Evolutionary conservation across 2,888 invertebrate species (phyloP).

Genomic region (Scaeva pyrastri): DNA sequence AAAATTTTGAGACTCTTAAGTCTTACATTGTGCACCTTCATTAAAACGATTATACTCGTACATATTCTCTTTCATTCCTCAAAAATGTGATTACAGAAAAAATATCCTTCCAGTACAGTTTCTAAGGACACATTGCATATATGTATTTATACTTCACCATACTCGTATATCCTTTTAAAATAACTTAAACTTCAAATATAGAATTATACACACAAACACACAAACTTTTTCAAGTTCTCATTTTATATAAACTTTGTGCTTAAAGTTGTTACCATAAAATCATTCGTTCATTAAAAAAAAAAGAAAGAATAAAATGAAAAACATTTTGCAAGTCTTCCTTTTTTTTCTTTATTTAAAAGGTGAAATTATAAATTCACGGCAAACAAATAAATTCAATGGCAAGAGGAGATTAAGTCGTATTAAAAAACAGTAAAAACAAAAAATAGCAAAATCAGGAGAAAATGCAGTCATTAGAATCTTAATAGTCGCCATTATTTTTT

Average conservation of each 20-base stretch:
- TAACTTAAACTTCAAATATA: too few species aligned
- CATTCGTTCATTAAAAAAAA: conserved; percentile 61
- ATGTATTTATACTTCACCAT: not conserved
- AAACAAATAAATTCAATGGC: conserved; percentile 71
- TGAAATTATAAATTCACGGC: conserved; percentile 74
- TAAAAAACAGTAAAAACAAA: conserved; percentile 6
- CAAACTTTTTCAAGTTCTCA: conserved; percentile 11
- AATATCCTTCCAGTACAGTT: not conserved
- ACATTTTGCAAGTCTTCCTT: conserved; percentile 47
- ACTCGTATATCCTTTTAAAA: conserved; percentile 1
- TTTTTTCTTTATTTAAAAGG: conserved; percentile 49
- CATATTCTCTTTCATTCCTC: conserved; percentile 5
- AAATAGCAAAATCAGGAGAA: conserved; percentile 75
- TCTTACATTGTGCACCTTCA: conserved; percentile 42
- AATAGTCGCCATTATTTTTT: conserved; percentile 77
- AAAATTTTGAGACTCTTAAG: too few species aligned
- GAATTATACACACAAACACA: too few species aligned
- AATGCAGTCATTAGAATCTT: conserved; percentile 77
- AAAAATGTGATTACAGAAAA: not conserved
- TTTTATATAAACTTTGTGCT: conserved; percentile 10
- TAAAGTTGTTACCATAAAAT: conserved; percentile 46
- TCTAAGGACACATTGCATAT: not conserved
- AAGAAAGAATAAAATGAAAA: not conserved
- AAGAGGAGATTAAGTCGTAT: conserved; percentile 3
- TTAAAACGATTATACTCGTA: conserved; percentile 44